Percentiles rank a stretch among this genome's conserved stretches.
phyloP scores from a whole-genome alignment of 2,797 vertebrate species.

The Heterohyrax brucei region DNA sequence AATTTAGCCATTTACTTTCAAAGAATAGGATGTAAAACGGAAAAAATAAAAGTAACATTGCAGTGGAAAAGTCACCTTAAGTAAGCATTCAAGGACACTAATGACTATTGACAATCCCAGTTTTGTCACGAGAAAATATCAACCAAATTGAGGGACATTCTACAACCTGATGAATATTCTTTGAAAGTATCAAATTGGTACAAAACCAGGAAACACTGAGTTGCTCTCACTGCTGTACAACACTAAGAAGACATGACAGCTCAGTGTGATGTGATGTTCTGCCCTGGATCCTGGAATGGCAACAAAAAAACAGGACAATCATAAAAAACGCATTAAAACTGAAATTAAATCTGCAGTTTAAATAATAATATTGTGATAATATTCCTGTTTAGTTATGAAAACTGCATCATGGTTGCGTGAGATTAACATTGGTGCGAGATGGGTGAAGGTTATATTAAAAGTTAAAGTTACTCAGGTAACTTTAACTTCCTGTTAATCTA shows the following conservation, averaged over 20 bases:
- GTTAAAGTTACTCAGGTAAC: background rate
- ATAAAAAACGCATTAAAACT: background rate
- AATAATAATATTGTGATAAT: background rate
- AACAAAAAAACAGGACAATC: background rate
- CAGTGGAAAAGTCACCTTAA: background rate
- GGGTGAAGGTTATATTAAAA: background rate
- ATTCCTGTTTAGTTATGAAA: background rate
- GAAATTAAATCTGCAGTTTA: background rate
- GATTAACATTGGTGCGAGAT: conserved; percentile 4
- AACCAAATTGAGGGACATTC: background rate
- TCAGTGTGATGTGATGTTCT: background rate
- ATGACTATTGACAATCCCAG: background rate
- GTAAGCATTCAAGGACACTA: background rate
- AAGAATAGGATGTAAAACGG: background rate
- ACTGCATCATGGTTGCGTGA: background rate
- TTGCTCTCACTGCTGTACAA: background rate
- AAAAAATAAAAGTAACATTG: background rate
- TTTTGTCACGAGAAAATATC: background rate
- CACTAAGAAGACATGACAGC: background rate
- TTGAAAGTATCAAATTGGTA: background rate
- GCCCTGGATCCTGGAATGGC: background rate
- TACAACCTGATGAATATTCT: background rate
- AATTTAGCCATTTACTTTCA: background rate
- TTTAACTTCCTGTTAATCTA: conserved; percentile 34
- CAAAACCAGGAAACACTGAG: conserved; percentile 20